A percentile compares a stretch with the other conserved stretches of the same genome.
Evolutionary conservation across 2,888 invertebrate species (phyloP).

Genomic region (Stratiomys singularior): DNA sequence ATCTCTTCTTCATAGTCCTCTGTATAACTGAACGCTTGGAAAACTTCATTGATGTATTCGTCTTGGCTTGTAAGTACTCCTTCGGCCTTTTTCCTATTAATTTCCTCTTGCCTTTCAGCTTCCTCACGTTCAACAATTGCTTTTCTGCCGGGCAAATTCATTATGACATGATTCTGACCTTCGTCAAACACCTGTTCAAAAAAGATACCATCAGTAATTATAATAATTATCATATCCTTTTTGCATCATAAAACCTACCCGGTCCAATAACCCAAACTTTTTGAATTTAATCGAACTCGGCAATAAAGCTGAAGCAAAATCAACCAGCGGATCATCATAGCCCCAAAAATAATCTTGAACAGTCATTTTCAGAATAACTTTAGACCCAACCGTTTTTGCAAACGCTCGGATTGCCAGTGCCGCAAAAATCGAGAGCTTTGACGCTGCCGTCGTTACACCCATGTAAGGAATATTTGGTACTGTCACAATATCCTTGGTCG

Average conservation of each 20-base stretch:
- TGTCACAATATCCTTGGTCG: conserved; percentile 70
- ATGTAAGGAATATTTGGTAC: conserved; percentile 80
- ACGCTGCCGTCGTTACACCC: conserved; percentile 62
- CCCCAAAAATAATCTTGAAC: conserved; percentile 84
- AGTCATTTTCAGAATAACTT: conserved; percentile 73
- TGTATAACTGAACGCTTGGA: neutral
- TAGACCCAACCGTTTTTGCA: conserved; percentile 68
- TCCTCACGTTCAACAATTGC: neutral
- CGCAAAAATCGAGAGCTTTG: conserved; percentile 62
- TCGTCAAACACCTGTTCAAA: conserved; percentile 73
- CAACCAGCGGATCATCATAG: conserved; percentile 79
- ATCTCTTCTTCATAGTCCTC: neutral
- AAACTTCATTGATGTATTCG: conserved; percentile 9
- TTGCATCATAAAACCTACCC: conserved; percentile 70
- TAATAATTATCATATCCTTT: too few relatives aligned
- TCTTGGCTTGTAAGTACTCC: neutral
- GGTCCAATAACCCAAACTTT: conserved; percentile 83
- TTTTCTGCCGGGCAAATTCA: conserved; percentile 64
- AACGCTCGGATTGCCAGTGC: conserved; percentile 72
- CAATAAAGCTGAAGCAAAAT: conserved; percentile 74
- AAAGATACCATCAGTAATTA: too few relatives aligned
- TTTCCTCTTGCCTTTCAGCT: neutral
- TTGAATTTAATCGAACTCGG: conserved; percentile 81
- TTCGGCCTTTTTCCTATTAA: neutral
- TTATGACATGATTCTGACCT: conserved; percentile 69